Conservation (phyloP, 2,113 vertebrate species). For the Sturnus vulgaris region DNA sequence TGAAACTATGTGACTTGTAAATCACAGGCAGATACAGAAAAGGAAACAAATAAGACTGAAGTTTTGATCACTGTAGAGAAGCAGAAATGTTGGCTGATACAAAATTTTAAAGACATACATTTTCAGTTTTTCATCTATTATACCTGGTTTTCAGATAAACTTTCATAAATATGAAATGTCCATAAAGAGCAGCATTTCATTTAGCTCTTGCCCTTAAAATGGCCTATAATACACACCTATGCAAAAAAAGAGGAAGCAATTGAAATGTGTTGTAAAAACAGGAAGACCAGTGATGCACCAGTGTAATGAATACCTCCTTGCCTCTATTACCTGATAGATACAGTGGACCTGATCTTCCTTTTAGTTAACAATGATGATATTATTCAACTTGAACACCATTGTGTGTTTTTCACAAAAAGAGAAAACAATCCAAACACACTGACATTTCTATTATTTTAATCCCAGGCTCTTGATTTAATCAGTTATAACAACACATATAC, state of each 20-base stretch:
- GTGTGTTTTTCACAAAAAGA: background rate
- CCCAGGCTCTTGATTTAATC: background rate
- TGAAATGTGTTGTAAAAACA: background rate
- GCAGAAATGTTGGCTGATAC: background rate
- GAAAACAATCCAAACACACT: background rate
- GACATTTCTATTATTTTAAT: background rate
- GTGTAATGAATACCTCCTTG: background rate
- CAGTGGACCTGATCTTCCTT: background rate
- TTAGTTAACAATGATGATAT: background rate
- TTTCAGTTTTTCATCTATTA: background rate
- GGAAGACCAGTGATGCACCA: background rate
- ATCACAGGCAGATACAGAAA: background rate
- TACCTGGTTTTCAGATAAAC: background rate
- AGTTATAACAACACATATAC: background rate
- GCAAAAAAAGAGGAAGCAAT: background rate
- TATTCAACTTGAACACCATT: background rate
- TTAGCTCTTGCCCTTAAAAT: background rate
- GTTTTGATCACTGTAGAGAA: background rate
- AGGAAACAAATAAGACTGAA: background rate
- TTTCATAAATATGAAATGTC: background rate
- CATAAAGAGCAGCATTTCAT: background rate
- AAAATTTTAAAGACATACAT: background rate
- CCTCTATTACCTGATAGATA: background rate
- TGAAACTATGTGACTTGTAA: background rate
- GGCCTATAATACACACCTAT: background rate